Base-by-base conservation (phyloP, 1,140 invertebrate genomes). In the Drosophila navojoa region DNA sequence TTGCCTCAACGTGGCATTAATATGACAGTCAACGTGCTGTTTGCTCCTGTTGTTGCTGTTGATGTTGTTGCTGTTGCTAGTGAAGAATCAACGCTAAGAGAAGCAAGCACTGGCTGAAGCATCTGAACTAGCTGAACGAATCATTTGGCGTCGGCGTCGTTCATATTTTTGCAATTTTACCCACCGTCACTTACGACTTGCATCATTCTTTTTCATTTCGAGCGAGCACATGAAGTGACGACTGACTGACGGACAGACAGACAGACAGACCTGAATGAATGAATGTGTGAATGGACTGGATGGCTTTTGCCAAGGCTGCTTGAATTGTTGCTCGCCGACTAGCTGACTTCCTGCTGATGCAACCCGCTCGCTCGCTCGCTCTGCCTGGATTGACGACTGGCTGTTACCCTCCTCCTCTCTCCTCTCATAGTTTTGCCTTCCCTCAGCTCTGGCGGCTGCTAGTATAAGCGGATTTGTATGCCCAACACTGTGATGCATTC, bases 171-270 rank as follows among this genome's bases (percentile, higher is more conserved):
- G 29, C 42, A 53, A 50, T 61, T 57, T 13, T 60, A 54, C 22
- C 53, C 69, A 72, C 45, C 35, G 55, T 53, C 53, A 45, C 77
- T 80, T 64, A 61, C 58, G 71, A 76, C 62, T 68, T 53, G 67
- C 60, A 77, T 73, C 78, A 81, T 66, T 81, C 63, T 50, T 81
- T 81, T 73, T 81, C 68, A 81, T 81, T 77, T 64, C 53, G 54
- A 19, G 13, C 63, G 62, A 80, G 77, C 58, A 59, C 38, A 54
- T 62, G 59, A 54, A 71, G 75, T 55, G 71, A 75, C 69, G 62
- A 58, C 1, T 59, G 62, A 62, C 59, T 77, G 75, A 74, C 60
- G 70, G 76, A 76, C 4, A 22, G 19, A 22, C 2, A 3, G 19
- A 22, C 19, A 22, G 19, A 22, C 19, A 2, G 19, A 19, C 19